These are phyloP conservation scores for Eupithecia tripunctaria DNA, from an alignment of 2,888 invertebrate species.

Conservation along the genomic window DNA sequence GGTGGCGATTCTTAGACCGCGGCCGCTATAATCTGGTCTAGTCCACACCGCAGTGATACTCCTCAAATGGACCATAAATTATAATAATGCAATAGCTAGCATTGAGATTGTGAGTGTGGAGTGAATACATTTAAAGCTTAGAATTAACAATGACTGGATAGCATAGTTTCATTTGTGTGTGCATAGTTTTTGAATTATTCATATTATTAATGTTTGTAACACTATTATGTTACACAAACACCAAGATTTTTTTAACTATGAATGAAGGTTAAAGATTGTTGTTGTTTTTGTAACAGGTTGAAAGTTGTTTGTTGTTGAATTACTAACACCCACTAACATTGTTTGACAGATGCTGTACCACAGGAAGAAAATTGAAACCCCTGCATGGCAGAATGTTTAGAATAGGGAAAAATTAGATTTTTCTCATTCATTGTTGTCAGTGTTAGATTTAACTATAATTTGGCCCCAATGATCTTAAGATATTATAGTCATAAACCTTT, in stretches of 20 bases:
- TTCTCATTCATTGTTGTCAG: conserved; percentile 44
- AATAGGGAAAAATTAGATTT: conserved; percentile 45
- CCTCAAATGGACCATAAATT: neutral
- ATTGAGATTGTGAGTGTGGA: neutral
- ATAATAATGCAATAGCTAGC: neutral
- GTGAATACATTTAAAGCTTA: neutral
- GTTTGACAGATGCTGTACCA: conserved; percentile 54
- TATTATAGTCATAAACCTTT: conserved; percentile 37
- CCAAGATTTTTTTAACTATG: too few relatives aligned
- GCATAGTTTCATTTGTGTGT: neutral
- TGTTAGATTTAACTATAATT: conserved; percentile 52
- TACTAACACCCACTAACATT: conserved; percentile 54
- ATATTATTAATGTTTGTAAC: neutral
- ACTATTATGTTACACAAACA: too few relatives aligned
- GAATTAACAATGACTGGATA: neutral
- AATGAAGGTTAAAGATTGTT: too few relatives aligned
- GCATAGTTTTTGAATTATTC: neutral
- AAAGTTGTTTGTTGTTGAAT: conserved; percentile 4
- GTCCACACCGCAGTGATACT: neutral
- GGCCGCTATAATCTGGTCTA: neutral
- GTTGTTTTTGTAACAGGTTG: too few relatives aligned
- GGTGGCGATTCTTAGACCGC: neutral
- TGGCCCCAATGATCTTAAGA: conserved; percentile 58
- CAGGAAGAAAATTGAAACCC: conserved; percentile 52
- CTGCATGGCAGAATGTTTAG: conserved; percentile 52